Evolutionary conservation across 2,888 invertebrate genomes (phyloP).

Genomic region (Tetragonisca angustula): DNA sequence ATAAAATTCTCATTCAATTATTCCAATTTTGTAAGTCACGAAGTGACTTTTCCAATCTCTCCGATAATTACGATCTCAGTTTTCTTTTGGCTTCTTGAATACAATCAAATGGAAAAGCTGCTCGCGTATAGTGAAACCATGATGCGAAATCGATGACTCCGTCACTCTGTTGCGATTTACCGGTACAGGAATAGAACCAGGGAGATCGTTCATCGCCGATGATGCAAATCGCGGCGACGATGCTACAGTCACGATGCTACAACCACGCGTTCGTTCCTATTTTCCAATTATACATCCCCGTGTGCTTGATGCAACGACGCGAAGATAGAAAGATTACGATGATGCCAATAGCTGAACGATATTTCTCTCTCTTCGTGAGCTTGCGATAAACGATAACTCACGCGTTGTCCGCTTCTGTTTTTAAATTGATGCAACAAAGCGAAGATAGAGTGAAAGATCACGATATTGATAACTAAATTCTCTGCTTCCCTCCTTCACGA

Average conservation of each 20-base stretch:
- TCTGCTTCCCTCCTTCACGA: not conserved
- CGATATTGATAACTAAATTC: not conserved
- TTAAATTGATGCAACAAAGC: not conserved
- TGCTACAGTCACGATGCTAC: conserved; percentile 16
- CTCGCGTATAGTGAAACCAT: not conserved
- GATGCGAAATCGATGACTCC: not conserved
- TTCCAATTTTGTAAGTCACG: no score
- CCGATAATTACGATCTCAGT: no score
- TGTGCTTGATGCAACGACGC: not conserved
- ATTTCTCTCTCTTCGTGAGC: not conserved
- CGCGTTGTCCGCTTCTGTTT: conserved; percentile 8
- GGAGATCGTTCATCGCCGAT: conserved; percentile 46
- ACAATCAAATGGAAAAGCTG: not conserved
- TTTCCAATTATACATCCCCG: conserved; percentile 7
- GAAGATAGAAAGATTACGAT: not conserved
- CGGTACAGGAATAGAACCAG: conserved; percentile 35
- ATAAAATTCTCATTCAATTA: no score
- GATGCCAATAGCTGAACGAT: not conserved
- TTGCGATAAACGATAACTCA: not conserved
- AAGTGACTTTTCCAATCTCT: no score
- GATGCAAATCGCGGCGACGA: conserved; percentile 41
- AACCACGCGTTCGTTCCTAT: conserved; percentile 24
- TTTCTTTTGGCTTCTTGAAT: not conserved
- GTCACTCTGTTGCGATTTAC: conserved; percentile 1
- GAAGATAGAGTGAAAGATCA: not conserved